Percentiles rank a stretch among this genome's conserved stretches.
Conservation (phyloP, 2,797 vertebrate species). For the Xerus rutilus region DNA sequence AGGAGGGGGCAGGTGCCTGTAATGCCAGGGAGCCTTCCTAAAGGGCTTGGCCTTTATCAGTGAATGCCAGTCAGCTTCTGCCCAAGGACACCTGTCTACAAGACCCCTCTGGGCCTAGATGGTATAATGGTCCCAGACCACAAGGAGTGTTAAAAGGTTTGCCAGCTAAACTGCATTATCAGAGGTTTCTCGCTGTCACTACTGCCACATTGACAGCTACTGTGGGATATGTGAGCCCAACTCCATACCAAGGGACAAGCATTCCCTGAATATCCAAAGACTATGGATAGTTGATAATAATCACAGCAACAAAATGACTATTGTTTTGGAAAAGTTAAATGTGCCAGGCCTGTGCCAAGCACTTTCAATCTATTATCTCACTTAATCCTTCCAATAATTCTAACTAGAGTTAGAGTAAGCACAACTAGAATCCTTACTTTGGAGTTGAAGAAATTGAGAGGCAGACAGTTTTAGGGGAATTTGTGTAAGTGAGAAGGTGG, state of each 20-base stretch:
- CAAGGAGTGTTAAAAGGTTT: no score
- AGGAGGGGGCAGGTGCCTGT: fast-evolving
- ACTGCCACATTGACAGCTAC: neutral
- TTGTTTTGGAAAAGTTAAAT: neutral
- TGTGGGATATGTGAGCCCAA: neutral
- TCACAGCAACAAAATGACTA: neutral
- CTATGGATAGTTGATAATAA: fast-evolving
- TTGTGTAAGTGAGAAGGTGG: neutral
- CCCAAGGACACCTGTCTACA: neutral
- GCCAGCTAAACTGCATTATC: neutral
- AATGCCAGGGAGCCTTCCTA: neutral
- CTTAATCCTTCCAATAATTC: neutral
- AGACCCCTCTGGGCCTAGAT: neutral
- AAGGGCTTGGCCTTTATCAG: neutral
- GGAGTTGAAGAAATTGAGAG: neutral
- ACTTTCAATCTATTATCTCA: neutral
- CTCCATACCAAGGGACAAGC: neutral
- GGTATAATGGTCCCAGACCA: neutral
- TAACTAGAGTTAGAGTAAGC: neutral
- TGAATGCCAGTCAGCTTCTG: neutral
- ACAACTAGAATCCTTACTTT: neutral
- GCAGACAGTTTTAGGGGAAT: neutral
- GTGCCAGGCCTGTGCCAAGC: neutral
- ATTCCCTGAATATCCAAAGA: neutral
- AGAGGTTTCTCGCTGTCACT: neutral